phyloP scores from a whole-genome alignment of 2,797 vertebrate species.

The Phrynocephalus forsythii region DNA sequence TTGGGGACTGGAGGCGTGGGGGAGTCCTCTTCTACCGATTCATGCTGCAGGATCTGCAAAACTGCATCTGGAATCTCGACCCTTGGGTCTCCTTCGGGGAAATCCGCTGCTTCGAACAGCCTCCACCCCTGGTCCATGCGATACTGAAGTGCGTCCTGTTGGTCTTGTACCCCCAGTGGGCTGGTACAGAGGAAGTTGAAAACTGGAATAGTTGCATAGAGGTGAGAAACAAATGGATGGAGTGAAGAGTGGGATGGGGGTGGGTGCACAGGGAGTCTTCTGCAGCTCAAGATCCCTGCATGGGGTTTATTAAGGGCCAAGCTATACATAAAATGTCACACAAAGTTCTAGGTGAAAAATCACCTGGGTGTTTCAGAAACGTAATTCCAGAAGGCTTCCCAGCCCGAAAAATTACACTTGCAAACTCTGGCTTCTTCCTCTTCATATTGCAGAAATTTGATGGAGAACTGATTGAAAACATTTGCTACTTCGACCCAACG shows the following conservation, averaged over 20 bases:
- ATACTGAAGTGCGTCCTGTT: slow-evolving; percentile 74
- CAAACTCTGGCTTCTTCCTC: neutral
- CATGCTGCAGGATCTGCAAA: slow-evolving; percentile 79
- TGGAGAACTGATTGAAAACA: slow-evolving; percentile 71
- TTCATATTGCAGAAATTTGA: slow-evolving; percentile 73
- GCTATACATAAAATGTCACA: no score
- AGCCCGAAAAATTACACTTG: no score
- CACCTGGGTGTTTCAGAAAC: no score
- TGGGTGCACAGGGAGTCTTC: no score
- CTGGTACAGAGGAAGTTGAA: slow-evolving; percentile 55
- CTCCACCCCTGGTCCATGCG: slow-evolving; percentile 57
- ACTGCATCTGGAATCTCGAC: slow-evolving; percentile 64
- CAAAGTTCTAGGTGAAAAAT: no score
- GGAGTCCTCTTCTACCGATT: slow-evolving; percentile 77
- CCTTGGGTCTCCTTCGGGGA: slow-evolving; percentile 62
- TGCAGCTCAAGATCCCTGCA: no score
- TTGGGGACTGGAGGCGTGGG: slow-evolving; percentile 54
- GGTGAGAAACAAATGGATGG: slow-evolving; percentile 63
- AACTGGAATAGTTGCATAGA: slow-evolving; percentile 75
- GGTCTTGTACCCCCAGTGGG: slow-evolving; percentile 73
- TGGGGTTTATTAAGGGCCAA: no score
- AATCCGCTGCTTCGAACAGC: slow-evolving; percentile 58
- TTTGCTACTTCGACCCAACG: slow-evolving; percentile 80
- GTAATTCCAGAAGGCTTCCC: no score
- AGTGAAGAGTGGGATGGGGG: neutral